phyloP scores from a whole-genome alignment of 2,113 vertebrate species.

The Elanus axillaris region DNA sequence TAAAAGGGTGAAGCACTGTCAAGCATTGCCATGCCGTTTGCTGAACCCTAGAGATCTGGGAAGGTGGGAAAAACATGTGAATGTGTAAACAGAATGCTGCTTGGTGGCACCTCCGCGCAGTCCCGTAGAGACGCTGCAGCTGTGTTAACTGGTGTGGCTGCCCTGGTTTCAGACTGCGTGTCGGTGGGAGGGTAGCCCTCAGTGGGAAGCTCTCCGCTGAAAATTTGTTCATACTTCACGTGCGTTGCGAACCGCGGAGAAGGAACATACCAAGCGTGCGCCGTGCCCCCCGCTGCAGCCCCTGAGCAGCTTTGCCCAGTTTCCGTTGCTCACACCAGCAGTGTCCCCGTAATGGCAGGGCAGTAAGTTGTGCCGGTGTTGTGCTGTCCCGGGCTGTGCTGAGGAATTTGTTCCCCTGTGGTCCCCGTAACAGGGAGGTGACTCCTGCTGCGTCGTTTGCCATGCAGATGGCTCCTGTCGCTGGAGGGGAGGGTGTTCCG shows the following conservation, averaged over 20 bases:
- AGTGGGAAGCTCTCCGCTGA: neutral
- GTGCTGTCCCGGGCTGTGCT: neutral
- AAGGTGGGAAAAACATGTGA: neutral
- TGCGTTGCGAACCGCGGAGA: fast-evolving
- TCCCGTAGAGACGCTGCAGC: neutral
- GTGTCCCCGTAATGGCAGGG: neutral
- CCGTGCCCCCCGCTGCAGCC: neutral
- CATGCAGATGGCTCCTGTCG: neutral
- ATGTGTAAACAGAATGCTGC: neutral
- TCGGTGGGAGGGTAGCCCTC: neutral
- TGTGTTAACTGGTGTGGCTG: neutral
- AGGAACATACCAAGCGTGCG: neutral
- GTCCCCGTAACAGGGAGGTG: neutral
- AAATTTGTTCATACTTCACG: neutral
- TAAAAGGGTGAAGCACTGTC: neutral
- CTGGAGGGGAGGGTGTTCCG: too few relatives aligned
- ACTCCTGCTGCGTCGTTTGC: neutral
- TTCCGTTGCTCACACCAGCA: neutral
- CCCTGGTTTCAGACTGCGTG: fast-evolving
- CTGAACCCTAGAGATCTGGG: neutral
- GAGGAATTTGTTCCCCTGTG: neutral
- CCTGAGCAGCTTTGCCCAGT: neutral
- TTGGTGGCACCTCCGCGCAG: fast-evolving
- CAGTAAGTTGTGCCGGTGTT: neutral
- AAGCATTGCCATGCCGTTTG: neutral